Evolutionary conservation across 2,888 invertebrate genomes (phyloP).

Genomic region (Gonocerus acuteangulatus): DNA sequence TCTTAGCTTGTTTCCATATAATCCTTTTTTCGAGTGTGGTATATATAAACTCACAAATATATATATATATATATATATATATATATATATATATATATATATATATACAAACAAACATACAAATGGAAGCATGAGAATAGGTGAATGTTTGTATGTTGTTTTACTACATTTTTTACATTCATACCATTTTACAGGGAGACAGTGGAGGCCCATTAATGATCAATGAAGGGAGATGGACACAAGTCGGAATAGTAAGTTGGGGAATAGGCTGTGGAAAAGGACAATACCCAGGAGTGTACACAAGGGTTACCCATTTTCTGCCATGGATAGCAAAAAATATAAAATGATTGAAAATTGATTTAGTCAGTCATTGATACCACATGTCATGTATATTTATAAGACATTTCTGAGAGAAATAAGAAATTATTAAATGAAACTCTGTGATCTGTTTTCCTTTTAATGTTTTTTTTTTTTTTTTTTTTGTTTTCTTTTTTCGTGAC

Average conservation of each 20-base stretch:
- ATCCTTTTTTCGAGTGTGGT: no score
- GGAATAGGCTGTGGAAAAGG: constrained; percentile 88
- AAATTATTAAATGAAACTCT: constrained; percentile 14
- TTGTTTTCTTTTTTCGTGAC: neutral
- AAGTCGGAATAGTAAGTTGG: constrained; percentile 84
- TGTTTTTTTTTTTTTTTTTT: neutral
- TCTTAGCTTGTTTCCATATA: no score
- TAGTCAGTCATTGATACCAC: neutral
- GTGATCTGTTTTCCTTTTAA: constrained; percentile 13
- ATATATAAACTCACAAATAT: neutral
- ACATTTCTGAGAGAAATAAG: neutral
- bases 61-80: neutral
- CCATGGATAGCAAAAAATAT: constrained; percentile 82
- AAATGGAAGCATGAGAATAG: neutral
- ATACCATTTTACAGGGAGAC: constrained; percentile 71
- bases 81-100: neutral
- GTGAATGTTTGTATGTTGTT: no score
- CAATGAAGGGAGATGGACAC: constrained; percentile 67
- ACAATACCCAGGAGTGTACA: constrained; percentile 85
- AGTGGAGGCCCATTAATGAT: constrained; percentile 84
- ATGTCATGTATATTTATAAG: neutral
- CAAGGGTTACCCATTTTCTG: constrained; percentile 70
- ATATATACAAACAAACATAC: neutral
- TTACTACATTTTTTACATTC: no score
- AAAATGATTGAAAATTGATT: constrained; percentile 45